These are phyloP conservation scores for Lepidocolaptes lacrymiger DNA, from an alignment of 2,797 vertebrate genomes.

Conservation along the genomic window DNA sequence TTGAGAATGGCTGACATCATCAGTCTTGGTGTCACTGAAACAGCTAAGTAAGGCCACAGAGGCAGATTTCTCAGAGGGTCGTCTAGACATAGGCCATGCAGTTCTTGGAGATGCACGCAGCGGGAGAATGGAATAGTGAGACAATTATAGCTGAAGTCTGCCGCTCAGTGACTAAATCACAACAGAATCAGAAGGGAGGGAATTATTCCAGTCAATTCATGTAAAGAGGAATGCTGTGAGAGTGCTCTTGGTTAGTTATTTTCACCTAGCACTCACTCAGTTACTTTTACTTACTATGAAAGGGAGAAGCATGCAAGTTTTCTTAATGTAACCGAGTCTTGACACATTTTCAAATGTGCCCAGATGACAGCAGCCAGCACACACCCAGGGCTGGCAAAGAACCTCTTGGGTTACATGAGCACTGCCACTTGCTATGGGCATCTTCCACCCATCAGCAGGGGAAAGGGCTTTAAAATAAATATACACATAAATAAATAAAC, in stretches of 20 bases:
- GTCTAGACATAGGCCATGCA: slow-evolving; percentile 62
- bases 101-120: not conserved
- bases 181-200: not conserved
- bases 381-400: not conserved
- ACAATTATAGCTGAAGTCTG: slow-evolving; percentile 34
- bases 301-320: not conserved
- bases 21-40: slow-evolving; percentile 38
- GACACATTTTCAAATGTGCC: not conserved
- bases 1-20: slow-evolving; percentile 51
- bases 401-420: accelerated
- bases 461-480: not conserved
- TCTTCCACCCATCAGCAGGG: not conserved
- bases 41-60: slow-evolving; percentile 47
- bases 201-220: not conserved
- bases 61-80: slow-evolving; percentile 48
- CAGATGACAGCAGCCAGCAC: not conserved
- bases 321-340: not conserved
- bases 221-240: not conserved
- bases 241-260: not conserved
- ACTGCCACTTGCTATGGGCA: not conserved
- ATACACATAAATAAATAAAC: not conserved
- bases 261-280: not conserved
- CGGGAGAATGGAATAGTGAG: not conserved
- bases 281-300: not conserved
- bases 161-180: not conserved